Evolutionary conservation across 2,888 invertebrate genomes (phyloP).

Genomic region (Melieria picta): DNA sequence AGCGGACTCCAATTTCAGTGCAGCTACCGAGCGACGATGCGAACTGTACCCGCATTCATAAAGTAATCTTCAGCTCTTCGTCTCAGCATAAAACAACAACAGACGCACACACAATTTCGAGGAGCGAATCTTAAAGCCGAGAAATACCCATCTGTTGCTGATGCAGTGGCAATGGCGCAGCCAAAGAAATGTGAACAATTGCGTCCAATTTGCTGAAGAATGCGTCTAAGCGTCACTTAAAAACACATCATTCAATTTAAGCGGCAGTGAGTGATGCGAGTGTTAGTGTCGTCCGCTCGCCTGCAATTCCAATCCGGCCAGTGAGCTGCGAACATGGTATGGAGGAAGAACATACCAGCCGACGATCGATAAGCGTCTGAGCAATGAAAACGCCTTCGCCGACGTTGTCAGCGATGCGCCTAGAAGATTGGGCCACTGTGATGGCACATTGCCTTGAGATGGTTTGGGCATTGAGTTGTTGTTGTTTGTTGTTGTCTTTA

Average conservation of each 20-base stretch:
- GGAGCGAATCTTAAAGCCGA: too few species aligned
- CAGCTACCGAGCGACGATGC: too few species aligned
- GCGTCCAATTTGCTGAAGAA: slow-evolving; percentile 57
- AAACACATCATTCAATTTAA: slow-evolving; percentile 59
- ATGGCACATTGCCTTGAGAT: too few species aligned
- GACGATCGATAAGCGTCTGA: not conserved
- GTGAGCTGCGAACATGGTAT: not conserved
- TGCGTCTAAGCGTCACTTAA: slow-evolving; percentile 61
- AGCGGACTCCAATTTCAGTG: not conserved
- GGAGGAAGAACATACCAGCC: not conserved
- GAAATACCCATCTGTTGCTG: not conserved
- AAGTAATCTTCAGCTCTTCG: slow-evolving; percentile 15
- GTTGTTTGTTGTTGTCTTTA: not conserved
- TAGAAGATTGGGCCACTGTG: too few species aligned
- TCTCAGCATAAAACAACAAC: slow-evolving; percentile 14
- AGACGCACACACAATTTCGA: not conserved
- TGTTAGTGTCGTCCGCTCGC: not conserved
- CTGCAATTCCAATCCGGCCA: not conserved
- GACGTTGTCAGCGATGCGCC: too few species aligned
- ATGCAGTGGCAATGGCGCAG: slow-evolving; percentile 1
- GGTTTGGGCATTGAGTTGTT: not conserved
- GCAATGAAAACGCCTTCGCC: too few species aligned
- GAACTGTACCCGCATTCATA: too few species aligned
- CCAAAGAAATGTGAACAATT: slow-evolving; percentile 46
- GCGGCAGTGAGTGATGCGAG: not conserved